Evolutionary conservation across 2,888 invertebrate species (phyloP).

Genomic region (Patella caerulea): DNA sequence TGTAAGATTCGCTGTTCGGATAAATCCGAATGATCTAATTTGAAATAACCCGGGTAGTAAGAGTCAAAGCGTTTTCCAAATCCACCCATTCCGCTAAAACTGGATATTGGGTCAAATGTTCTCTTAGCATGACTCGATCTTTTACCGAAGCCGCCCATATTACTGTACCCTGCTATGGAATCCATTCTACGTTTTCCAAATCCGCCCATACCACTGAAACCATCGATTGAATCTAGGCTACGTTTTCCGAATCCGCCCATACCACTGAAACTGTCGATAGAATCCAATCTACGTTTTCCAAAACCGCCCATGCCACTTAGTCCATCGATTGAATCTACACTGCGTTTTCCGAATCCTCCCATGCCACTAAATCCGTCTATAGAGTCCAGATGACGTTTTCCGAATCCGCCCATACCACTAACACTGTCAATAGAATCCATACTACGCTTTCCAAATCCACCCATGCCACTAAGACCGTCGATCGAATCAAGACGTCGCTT

Average conservation of each 20-base stretch:
- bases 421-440: conserved; percentile 23
- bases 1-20: too few relatives aligned
- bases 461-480: conserved; percentile 16
- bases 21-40: too few relatives aligned
- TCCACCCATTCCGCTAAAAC: not conserved
- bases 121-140: not conserved
- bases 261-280: not conserved
- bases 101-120: not conserved
- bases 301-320: too few relatives aligned
- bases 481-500: conserved; percentile 27
- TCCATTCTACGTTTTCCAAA: not conserved
- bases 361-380: conserved; percentile 14
- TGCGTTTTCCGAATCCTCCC: not conserved
- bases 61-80: not conserved
- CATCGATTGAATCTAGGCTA: conserved; percentile 7
- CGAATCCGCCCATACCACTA: conserved; percentile 13
- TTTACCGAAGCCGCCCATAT: not conserved
- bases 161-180: not conserved
- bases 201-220: conserved; percentile 12
- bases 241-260: not conserved
- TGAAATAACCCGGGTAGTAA: too few relatives aligned
- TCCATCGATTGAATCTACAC: too few relatives aligned
- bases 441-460: conserved; percentile 26
- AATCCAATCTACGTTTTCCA: too few relatives aligned
- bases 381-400: conserved; percentile 17